phyloP scores from a whole-genome alignment of 2,797 vertebrate species.

The Clangula hyemalis region DNA sequence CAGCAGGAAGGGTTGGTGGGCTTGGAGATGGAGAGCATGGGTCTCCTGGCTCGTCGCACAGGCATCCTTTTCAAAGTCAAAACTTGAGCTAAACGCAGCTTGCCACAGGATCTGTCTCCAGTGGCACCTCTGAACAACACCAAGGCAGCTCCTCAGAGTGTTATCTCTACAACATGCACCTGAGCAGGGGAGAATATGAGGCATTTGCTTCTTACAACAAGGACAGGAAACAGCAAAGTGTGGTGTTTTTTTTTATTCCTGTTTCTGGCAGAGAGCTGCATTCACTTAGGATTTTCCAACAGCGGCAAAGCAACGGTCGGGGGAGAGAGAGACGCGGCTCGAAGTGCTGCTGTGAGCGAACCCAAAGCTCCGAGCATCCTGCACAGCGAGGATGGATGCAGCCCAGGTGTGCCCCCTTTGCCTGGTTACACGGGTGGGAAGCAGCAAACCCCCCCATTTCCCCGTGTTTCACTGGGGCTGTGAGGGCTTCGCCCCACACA shows the following conservation, averaged over 20 bases:
- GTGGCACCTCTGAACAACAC: neutral
- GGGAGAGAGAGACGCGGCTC: neutral
- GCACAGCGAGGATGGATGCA: neutral
- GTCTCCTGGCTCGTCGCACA: neutral
- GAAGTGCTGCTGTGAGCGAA: neutral
- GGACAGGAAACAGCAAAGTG: neutral
- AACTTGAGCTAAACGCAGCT: accelerated
- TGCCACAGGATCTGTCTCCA: neutral
- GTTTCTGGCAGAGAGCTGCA: neutral
- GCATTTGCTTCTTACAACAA: neutral
- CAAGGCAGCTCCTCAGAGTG: neutral
- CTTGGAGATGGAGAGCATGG: neutral
- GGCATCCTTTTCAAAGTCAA: neutral
- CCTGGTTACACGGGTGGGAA: neutral
- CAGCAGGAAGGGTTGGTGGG: neutral
- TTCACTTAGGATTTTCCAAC: neutral
- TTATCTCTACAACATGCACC: accelerated
- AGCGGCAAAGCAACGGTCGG: neutral
- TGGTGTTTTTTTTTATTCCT: neutral
- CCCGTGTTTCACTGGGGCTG: neutral
- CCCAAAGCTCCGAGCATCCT: neutral
- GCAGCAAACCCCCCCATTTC: neutral
- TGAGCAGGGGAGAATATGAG: neutral
- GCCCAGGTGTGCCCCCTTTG: neutral
- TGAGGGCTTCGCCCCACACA: neutral